A percentile compares a stretch with the other conserved stretches of the same genome.
Evolutionary conservation across 2,797 vertebrate species (phyloP).

Genomic region (Sitta carolinensis): DNA sequence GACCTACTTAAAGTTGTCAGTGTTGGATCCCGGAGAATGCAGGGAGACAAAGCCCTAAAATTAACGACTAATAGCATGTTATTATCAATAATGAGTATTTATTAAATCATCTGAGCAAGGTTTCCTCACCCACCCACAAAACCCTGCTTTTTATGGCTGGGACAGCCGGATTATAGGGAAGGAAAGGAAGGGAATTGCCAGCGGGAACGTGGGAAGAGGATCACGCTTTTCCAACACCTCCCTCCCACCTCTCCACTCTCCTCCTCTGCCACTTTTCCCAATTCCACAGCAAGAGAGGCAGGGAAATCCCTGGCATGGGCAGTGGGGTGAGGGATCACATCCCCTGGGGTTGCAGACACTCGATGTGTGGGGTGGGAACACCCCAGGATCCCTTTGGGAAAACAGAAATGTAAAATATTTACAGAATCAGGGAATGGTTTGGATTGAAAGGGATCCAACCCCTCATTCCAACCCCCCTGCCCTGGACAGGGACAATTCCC

Average conservation of each 20-base stretch:
- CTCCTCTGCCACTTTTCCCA: neutral
- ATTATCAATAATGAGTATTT: slow-evolving; percentile 34
- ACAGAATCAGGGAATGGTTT: neutral
- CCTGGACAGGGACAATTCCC: neutral
- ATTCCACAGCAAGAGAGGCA: fast-evolving
- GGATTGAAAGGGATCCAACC: neutral
- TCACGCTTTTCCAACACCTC: neutral
- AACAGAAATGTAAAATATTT: neutral
- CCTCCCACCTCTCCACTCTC: fast-evolving
- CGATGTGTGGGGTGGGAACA: fast-evolving
- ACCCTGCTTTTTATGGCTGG: neutral
- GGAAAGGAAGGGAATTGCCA: neutral
- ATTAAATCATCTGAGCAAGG: neutral
- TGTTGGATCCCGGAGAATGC: neutral
- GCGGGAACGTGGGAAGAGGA: neutral
- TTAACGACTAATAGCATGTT: neutral
- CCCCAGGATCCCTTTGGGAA: neutral
- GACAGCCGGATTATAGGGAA: neutral
- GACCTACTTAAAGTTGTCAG: neutral
- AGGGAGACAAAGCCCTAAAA: slow-evolving; percentile 7
- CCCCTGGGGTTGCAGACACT: no score
- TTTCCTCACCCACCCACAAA: neutral
- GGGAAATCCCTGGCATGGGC: neutral
- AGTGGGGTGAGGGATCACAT: neutral
- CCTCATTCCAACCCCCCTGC: neutral